phyloP scores from a whole-genome alignment of 2,113 vertebrate genomes.

The Gymnorhina tibicen region DNA sequence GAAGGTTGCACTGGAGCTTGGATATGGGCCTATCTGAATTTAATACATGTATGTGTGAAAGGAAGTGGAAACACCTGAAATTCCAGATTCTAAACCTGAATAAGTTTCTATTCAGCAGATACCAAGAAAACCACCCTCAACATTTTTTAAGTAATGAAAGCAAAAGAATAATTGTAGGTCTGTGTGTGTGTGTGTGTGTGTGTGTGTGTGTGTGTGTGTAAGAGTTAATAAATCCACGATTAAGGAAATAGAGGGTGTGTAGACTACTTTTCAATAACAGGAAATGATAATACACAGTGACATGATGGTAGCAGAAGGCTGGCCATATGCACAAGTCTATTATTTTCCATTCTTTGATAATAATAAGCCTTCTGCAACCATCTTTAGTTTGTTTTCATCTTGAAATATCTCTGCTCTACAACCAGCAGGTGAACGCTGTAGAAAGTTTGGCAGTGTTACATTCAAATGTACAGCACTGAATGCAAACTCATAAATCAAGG shows the following conservation, averaged over 20 bases:
- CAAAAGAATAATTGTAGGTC: neutral
- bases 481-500: conserved; percentile 11
- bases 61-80: neutral
- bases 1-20: neutral
- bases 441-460: neutral
- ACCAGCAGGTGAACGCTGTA: conserved; percentile 21
- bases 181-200: neutral
- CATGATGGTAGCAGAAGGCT: conserved; percentile 17
- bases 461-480: neutral
- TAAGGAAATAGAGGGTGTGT: neutral
- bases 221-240: neutral
- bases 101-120: neutral
- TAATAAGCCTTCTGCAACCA: neutral
- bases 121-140: neutral
- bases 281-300: neutral
- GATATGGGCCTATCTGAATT: neutral
- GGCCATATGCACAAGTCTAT: conserved; percentile 36
- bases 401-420: neutral
- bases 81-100: neutral
- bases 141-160: neutral
- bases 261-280: neutral
- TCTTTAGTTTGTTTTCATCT: conserved; percentile 39
- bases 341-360: conserved; percentile 35
- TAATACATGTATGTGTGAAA: neutral
- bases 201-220: neutral